These are phyloP conservation scores for Operophtera brumata DNA, from an alignment of 2,888 invertebrate species.

Conservation along the genomic window DNA sequence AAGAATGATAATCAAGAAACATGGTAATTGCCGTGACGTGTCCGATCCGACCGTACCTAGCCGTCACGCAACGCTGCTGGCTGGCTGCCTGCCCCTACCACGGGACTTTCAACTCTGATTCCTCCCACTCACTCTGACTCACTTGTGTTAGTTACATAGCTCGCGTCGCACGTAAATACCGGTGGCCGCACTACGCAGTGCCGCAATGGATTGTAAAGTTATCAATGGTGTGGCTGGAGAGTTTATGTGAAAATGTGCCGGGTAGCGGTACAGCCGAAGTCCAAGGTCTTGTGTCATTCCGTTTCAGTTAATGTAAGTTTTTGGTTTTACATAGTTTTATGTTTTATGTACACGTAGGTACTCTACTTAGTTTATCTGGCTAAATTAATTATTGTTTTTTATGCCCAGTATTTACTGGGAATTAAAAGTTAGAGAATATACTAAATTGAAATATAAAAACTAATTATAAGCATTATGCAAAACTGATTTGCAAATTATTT, in stretches of 20 bases:
- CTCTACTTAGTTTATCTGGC: neutral
- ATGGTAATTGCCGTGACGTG: conserved; percentile 68
- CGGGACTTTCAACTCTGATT: conserved; percentile 51
- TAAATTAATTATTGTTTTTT: too few species aligned
- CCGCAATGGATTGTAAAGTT: conserved; percentile 56
- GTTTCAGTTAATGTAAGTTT: conserved; percentile 57
- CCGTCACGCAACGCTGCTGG: conserved; percentile 73
- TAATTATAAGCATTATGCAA: too few species aligned
- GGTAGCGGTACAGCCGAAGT: conserved; percentile 55
- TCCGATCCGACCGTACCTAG: conserved; percentile 47
- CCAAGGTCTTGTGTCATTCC: conserved; percentile 62
- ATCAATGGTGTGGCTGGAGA: conserved; percentile 33
- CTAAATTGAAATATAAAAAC: too few species aligned
- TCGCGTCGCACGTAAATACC: conserved; percentile 41
- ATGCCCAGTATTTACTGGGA: too few species aligned
- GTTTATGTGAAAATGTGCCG: conserved; percentile 50
- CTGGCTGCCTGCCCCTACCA: conserved; percentile 60
- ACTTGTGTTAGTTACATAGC: conserved; percentile 45
- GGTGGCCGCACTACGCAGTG: conserved; percentile 45
- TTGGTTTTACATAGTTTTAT: conserved; percentile 22
- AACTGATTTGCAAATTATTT: too few species aligned
- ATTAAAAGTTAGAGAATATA: too few species aligned
- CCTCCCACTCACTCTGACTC: conserved; percentile 42
- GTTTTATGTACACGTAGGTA: too few species aligned
- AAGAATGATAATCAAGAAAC: conserved; percentile 60